phyloP scores from a whole-genome alignment of 2,797 vertebrate species.

The Crossoptilon crossoptilon region DNA sequence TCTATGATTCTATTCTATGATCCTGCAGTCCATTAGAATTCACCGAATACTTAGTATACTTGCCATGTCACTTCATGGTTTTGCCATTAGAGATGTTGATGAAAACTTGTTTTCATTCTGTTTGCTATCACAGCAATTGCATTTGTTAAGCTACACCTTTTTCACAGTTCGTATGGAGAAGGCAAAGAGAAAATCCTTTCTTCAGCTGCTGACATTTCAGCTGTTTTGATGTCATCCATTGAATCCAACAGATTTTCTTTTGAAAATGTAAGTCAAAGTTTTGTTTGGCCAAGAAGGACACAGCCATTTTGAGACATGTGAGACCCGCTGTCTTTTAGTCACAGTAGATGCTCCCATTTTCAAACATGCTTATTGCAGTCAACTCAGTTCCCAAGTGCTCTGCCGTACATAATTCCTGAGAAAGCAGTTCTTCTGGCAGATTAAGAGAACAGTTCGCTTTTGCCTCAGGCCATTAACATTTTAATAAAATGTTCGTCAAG shows the following conservation, averaged over 20 bases:
- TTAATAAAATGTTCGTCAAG: slow-evolving; percentile 80
- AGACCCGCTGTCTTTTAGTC: slow-evolving; percentile 40
- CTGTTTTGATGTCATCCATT: slow-evolving; percentile 15
- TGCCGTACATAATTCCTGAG: slow-evolving; percentile 65
- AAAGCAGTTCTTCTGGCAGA: slow-evolving; percentile 79
- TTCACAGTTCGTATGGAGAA: slow-evolving; percentile 13
- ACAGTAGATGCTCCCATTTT: slow-evolving; percentile 67
- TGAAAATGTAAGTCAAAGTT: neutral
- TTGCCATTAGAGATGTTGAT: slow-evolving; percentile 9
- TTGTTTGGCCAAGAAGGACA: slow-evolving; percentile 37
- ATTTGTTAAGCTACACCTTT: slow-evolving; percentile 48
- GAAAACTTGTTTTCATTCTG: slow-evolving; percentile 60
- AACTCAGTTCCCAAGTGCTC: slow-evolving; percentile 70
- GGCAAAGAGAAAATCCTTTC: neutral
- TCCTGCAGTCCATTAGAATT: slow-evolving; percentile 27
- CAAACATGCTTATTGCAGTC: slow-evolving; percentile 70
- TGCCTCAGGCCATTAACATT: slow-evolving; percentile 81
- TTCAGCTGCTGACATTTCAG: slow-evolving; percentile 41
- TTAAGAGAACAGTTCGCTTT: slow-evolving; percentile 81
- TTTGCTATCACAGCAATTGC: slow-evolving; percentile 11
- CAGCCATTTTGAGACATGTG: slow-evolving; percentile 17
- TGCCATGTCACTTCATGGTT: slow-evolving; percentile 32
- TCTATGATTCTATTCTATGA: too few relatives aligned
- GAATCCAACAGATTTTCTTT: slow-evolving; percentile 24
- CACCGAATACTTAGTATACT: neutral